A percentile compares a stretch with the other conserved stretches of the same genome.
phyloP scores from a whole-genome alignment of 2,797 vertebrate species.

The Alca torda region DNA sequence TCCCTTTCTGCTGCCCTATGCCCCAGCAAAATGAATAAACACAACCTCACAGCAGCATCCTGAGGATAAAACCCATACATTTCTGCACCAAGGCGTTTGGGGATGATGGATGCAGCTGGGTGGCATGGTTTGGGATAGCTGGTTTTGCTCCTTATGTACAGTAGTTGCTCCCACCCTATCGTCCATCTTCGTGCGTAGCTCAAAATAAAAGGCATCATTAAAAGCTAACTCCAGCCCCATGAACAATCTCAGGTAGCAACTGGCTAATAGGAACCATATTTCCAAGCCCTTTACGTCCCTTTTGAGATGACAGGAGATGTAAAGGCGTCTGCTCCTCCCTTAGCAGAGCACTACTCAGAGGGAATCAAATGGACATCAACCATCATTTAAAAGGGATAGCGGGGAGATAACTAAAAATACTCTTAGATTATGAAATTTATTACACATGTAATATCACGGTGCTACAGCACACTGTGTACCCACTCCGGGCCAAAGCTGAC shows the following conservation, averaged over 20 bases:
- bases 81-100: too few relatives aligned
- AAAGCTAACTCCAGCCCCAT: neutral
- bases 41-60: neutral
- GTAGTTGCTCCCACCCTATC: neutral
- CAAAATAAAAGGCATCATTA: neutral
- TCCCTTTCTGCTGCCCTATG: fast-evolving
- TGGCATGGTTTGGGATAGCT: neutral
- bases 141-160: neutral
- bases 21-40: neutral
- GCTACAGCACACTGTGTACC: neutral
- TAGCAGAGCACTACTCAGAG: neutral
- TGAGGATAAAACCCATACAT: neutral
- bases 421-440: neutral
- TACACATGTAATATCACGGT: neutral
- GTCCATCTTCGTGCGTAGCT: fast-evolving
- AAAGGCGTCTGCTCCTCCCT: neutral
- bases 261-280: neutral
- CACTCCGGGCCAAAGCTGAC: neutral
- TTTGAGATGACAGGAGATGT: neutral
- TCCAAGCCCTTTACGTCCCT: neutral
- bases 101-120: fast-evolving
- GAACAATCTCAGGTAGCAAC: neutral
- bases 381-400: neutral
- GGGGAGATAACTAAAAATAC: neutral
- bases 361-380: neutral